phyloP scores from a whole-genome alignment of 1,140 invertebrate genomes.

The Heliconius nattereri region DNA sequence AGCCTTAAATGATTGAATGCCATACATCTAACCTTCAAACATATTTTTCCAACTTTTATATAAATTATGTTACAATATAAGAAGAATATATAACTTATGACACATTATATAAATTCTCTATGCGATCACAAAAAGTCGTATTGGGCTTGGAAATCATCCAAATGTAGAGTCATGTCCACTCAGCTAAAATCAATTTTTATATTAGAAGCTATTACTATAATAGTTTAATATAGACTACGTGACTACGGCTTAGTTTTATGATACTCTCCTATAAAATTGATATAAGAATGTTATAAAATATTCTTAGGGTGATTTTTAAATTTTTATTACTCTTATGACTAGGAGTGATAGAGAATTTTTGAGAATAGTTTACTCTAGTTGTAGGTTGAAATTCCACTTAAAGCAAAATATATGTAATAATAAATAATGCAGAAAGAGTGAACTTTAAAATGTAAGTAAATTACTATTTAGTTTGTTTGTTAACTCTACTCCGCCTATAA shows the following conservation, averaged over 20 bases:
- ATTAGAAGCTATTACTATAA: slow-evolving; percentile 36
- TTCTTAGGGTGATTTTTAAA: background rate
- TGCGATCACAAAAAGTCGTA: slow-evolving; percentile 34
- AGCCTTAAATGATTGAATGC: too few species aligned
- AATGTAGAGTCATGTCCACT: slow-evolving; percentile 32
- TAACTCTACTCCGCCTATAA: too few species aligned
- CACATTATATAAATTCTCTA: slow-evolving; percentile 9
- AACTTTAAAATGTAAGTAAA: too few species aligned
- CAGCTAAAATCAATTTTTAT: slow-evolving; percentile 39
- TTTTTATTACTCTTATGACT: background rate
- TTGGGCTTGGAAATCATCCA: slow-evolving; percentile 35
- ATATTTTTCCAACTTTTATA: background rate
- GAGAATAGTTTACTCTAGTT: background rate
- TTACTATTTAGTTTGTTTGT: too few species aligned
- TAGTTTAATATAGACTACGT: slow-evolving; percentile 18
- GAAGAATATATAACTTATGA: background rate
- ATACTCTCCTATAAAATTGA: background rate
- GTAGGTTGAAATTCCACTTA: background rate
- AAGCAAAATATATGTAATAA: background rate
- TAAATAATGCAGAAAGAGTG: too few species aligned
- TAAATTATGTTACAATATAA: background rate
- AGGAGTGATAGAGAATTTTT: background rate
- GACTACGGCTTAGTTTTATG: background rate
- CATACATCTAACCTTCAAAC: background rate
- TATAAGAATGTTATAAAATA: slow-evolving; percentile 1